Evolutionary conservation across 2,113 vertebrate species (phyloP).

Genomic region (Trematocara nigrifrons): DNA sequence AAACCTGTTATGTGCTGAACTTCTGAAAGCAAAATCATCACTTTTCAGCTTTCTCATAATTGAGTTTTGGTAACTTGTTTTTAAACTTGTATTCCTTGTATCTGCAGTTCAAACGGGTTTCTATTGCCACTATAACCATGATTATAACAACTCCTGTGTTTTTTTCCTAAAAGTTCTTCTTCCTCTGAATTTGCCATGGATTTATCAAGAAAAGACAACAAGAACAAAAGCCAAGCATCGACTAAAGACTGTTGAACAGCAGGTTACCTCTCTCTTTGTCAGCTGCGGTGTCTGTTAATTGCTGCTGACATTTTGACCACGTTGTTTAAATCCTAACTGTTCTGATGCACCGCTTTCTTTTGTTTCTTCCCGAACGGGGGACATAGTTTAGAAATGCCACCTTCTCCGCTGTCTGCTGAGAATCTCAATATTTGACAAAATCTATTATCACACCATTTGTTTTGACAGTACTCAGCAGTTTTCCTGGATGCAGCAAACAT

Average conservation of each 20-base stretch:
- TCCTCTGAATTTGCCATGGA: not conserved
- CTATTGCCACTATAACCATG: not conserved
- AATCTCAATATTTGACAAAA: slow-evolving; percentile 46
- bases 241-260: slow-evolving; percentile 69
- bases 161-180: not conserved
- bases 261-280: slow-evolving; percentile 58
- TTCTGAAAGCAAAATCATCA: not conserved
- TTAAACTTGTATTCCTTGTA: not conserved
- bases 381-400: slow-evolving; percentile 64
- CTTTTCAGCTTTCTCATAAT: not conserved
- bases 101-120: not conserved
- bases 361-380: slow-evolving; percentile 41
- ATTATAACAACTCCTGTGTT: not conserved
- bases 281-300: slow-evolving; percentile 68
- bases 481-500: slow-evolving; percentile 22
- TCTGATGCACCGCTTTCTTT: slow-evolving; percentile 59
- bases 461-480: slow-evolving; percentile 43
- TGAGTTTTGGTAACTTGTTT: not conserved
- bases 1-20: not conserved
- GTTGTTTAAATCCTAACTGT: slow-evolving; percentile 63
- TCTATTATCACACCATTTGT: slow-evolving; percentile 47
- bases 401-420: slow-evolving; percentile 36
- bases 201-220: slow-evolving; percentile 37
- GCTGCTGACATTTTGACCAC: slow-evolving; percentile 73
- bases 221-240: slow-evolving; percentile 28